A percentile compares a stretch with the other conserved stretches of the same genome.
These are phyloP conservation scores for Drosophila neutralis DNA, from an alignment of 2,888 invertebrate genomes.

Conservation along the genomic window DNA sequence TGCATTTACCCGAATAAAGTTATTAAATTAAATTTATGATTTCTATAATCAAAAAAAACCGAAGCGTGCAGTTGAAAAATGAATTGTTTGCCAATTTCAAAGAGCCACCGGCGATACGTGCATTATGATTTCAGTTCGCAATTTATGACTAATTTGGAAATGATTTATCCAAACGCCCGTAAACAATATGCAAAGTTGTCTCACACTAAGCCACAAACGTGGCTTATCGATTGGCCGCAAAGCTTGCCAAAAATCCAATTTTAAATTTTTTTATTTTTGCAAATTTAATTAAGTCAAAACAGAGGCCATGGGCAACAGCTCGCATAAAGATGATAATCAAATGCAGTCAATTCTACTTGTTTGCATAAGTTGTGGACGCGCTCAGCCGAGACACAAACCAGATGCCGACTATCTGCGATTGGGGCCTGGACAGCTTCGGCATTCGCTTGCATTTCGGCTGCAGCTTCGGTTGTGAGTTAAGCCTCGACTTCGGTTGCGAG, in stretches of 20 bases:
- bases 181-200: constrained; percentile 53
- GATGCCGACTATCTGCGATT: constrained; percentile 33
- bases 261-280: background rate
- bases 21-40: constrained; percentile 72
- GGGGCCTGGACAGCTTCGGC: constrained; percentile 44
- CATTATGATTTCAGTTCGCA: constrained; percentile 31
- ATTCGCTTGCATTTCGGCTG: constrained; percentile 25
- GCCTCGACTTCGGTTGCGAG: constrained; percentile 41
- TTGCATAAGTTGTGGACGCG: constrained; percentile 32
- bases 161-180: constrained; percentile 73
- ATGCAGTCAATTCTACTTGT: constrained; percentile 30
- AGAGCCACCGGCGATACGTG: constrained; percentile 64
- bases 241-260: constrained; percentile 1
- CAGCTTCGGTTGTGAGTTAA: constrained; percentile 22
- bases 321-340: constrained; percentile 52
- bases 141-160: constrained; percentile 75
- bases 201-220: constrained; percentile 11
- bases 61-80: constrained; percentile 55
- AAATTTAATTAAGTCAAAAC: constrained; percentile 58
- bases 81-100: constrained; percentile 61
- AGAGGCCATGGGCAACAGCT: constrained; percentile 57
- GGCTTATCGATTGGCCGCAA: constrained; percentile 30
- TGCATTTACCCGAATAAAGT: constrained; percentile 60
- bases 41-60: constrained; percentile 42
- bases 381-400: constrained; percentile 51